These are phyloP conservation scores for Steinernema carpocapsae DNA, from an alignment of 2,888 invertebrate genomes.

Conservation along the genomic window DNA sequence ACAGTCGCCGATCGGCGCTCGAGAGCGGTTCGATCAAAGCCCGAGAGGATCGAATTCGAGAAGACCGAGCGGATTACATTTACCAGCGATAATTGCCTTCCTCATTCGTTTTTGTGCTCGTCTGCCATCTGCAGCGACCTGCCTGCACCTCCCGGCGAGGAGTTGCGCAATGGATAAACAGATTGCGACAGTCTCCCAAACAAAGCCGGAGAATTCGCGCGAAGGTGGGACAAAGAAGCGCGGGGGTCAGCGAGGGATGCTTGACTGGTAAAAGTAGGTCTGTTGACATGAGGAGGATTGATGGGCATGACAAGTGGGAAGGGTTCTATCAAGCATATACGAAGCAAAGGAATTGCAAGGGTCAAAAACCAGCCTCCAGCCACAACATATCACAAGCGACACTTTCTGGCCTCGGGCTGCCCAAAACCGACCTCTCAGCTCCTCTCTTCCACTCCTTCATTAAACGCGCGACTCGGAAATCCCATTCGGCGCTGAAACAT, in stretches of 20 bases:
- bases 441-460: background rate
- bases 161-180: background rate
- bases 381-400: no score
- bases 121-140: background rate
- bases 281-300: no score
- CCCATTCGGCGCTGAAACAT: constrained; percentile 17
- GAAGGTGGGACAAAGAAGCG: background rate
- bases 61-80: background rate
- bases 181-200: constrained; percentile 29
- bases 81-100: background rate
- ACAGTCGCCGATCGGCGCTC: background rate
- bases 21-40: constrained; percentile 3
- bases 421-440: no score
- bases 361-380: background rate
- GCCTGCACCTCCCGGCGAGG: background rate
- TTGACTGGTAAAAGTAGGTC: no score
- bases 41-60: background rate
- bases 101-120: background rate
- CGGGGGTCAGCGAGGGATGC: background rate
- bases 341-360: background rate
- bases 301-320: background rate
- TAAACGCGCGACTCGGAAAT: constrained; percentile 14
- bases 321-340: background rate
- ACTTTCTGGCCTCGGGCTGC: background rate
- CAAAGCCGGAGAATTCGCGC: background rate